Percentiles rank a stretch among this genome's conserved stretches.
Evolutionary conservation across 2,797 vertebrate species (phyloP).

Genomic region (Enteromius unitaeniatus): DNA sequence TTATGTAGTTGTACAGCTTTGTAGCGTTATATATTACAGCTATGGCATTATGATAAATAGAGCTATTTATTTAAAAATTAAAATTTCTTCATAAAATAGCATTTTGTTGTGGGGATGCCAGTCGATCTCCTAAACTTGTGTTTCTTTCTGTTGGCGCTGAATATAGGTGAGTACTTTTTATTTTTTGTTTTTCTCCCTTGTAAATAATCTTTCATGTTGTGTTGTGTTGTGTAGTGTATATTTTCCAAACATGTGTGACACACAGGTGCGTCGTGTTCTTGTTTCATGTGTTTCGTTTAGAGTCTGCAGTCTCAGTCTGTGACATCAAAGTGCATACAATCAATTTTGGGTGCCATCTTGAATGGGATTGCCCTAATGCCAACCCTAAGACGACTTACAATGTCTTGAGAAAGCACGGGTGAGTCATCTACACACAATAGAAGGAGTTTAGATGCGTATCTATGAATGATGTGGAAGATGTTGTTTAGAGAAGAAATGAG

Average conservation of each 20-base stretch:
- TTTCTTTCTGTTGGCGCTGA: constrained; percentile 18
- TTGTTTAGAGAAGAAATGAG: not conserved
- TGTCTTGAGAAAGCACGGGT: constrained; percentile 67
- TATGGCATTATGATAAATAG: not conserved
- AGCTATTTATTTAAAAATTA: not conserved
- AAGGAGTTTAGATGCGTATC: not conserved
- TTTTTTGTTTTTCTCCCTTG: too few species aligned
- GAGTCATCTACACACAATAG: constrained; percentile 9
- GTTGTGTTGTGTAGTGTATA: not conserved
- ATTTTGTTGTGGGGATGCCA: constrained; percentile 23
- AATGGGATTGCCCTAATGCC: constrained; percentile 74
- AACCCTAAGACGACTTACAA: constrained; percentile 71
- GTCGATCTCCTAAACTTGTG: not conserved
- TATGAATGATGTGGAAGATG: constrained; percentile 23
- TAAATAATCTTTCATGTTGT: not conserved
- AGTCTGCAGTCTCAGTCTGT: constrained; percentile 66
- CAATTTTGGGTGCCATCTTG: constrained; percentile 76
- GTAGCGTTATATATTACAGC: not conserved
- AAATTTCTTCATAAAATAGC: not conserved
- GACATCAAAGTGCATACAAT: constrained; percentile 67
- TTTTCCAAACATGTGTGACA: constrained; percentile 5
- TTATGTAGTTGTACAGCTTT: not conserved
- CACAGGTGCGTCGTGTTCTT: constrained; percentile 32
- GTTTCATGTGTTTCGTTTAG: constrained; percentile 23
- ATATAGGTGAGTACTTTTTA: constrained; percentile 37